Evolutionary conservation across 2,113 vertebrate species (phyloP).

Genomic region (Leptosomus discolor): DNA sequence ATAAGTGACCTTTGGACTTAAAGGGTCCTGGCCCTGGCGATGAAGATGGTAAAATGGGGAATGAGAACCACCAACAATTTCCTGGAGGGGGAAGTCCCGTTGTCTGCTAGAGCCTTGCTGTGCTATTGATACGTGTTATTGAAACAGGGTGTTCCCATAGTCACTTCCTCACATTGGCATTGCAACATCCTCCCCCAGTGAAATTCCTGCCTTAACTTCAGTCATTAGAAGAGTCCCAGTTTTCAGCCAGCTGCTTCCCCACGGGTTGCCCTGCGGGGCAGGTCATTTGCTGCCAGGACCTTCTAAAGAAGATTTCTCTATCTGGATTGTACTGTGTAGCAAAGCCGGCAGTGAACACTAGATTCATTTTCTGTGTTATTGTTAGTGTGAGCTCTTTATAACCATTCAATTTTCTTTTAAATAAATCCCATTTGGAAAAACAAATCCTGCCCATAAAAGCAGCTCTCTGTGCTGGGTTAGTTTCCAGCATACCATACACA

Average conservation of each 20-base stretch:
- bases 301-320: not conserved
- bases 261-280: not conserved
- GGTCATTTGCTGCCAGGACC: not conserved
- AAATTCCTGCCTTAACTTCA: not conserved
- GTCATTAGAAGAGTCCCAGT: not conserved
- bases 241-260: conserved; percentile 1
- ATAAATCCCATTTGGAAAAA: conserved; percentile 71
- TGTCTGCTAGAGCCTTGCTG: not conserved
- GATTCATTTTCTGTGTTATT: conserved; percentile 62
- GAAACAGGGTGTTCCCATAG: not conserved
- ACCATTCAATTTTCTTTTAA: conserved; percentile 53
- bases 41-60: not conserved
- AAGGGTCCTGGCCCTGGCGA: not conserved
- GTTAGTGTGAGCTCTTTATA: conserved; percentile 62
- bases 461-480: conserved; percentile 39
- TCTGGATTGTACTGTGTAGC: not conserved
- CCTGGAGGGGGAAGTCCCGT: not conserved
- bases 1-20: not conserved
- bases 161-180: not conserved
- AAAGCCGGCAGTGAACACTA: conserved; percentile 7
- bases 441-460: conserved; percentile 61
- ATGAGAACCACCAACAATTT: not conserved
- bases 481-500: conserved; percentile 32
- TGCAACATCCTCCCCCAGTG: not conserved
- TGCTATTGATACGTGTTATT: not conserved